These are phyloP conservation scores for Tinea trinotella DNA, from an alignment of 2,888 invertebrate species.

Conservation along the genomic window DNA sequence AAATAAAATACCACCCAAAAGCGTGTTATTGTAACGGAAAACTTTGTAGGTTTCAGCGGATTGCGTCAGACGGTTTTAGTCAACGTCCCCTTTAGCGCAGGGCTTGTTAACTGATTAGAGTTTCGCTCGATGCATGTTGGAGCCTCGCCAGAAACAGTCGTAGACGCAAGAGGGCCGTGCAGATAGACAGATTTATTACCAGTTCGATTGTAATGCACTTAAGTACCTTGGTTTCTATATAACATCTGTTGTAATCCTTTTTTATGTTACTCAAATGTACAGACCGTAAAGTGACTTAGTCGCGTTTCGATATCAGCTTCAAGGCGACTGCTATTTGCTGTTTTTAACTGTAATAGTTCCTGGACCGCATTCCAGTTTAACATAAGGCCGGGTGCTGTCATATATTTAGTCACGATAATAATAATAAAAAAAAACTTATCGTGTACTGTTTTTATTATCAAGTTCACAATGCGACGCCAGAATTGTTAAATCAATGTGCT, in stretches of 20 bases:
- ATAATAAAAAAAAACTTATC: too few relatives aligned
- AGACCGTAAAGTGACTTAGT: too few relatives aligned
- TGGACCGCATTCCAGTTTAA: too few relatives aligned
- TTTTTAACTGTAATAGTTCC: too few relatives aligned
- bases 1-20: neutral
- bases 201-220: neutral
- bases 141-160: neutral
- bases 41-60: slow-evolving; percentile 15
- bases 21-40: neutral
- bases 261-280: too few relatives aligned
- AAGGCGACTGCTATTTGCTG: too few relatives aligned
- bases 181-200: slow-evolving; percentile 11
- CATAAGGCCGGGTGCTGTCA: too few relatives aligned
- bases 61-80: slow-evolving; percentile 20
- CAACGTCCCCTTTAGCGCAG: slow-evolving; percentile 12
- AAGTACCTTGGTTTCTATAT: neutral
- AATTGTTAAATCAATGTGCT: too few relatives aligned
- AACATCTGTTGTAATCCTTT: neutral
- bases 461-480: too few relatives aligned
- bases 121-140: slow-evolving; percentile 8
- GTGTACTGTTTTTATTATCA: too few relatives aligned
- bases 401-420: too few relatives aligned
- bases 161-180: slow-evolving; percentile 8
- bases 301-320: too few relatives aligned
- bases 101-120: slow-evolving; percentile 6